Percentiles rank a stretch among this genome's conserved stretches.
Conservation (phyloP, 2,113 vertebrate species). For the Pseudorectes ferrugineus region DNA sequence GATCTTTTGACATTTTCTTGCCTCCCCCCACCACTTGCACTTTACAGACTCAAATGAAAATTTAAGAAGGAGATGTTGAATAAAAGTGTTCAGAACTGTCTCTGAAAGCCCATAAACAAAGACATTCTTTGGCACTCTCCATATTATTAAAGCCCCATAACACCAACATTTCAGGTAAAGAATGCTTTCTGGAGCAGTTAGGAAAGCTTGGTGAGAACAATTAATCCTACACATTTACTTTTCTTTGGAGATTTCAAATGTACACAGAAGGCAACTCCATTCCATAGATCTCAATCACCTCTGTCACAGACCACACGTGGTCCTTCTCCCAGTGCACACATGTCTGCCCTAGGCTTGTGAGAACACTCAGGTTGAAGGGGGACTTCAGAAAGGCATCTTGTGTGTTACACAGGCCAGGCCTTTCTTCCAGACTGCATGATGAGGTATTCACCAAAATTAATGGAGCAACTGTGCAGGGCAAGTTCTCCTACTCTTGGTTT, state of each 20-base stretch:
- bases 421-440: background rate
- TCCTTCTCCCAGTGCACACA: background rate
- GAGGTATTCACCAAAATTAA: background rate
- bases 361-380: background rate
- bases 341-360: rapidly evolving
- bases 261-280: background rate
- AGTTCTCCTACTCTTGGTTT: background rate
- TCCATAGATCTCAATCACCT: background rate
- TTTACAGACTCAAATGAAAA: background rate
- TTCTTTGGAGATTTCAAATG: background rate
- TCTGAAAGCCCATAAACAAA: background rate
- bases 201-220: background rate
- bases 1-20: background rate
- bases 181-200: background rate
- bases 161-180: background rate
- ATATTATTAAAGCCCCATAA: background rate
- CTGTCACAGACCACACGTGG: rapidly evolving
- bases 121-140: background rate
- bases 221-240: background rate
- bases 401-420: background rate
- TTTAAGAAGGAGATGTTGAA: background rate
- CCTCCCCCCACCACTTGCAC: background rate
- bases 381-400: background rate
- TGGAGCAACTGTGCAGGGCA: background rate
- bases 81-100: background rate